A percentile compares a stretch with the other conserved stretches of the same genome.
Conservation (phyloP, 2,113 vertebrate species). For the Gallinago undulata region DNA sequence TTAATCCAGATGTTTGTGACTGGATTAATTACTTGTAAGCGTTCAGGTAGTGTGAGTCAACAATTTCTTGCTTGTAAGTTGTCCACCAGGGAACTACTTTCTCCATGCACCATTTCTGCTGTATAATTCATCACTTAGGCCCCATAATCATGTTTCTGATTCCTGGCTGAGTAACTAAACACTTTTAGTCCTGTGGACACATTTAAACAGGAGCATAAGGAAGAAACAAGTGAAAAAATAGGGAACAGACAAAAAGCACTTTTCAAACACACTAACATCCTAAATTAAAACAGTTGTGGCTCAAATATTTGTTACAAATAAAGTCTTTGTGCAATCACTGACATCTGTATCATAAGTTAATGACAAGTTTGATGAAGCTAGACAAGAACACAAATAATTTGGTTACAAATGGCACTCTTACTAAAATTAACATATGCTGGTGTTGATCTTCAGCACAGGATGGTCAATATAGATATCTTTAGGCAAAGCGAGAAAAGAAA, state of each 20-base stretch:
- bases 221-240: neutral
- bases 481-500: neutral
- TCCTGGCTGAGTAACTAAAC: conserved; percentile 8
- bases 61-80: conserved; percentile 27
- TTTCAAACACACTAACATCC: neutral
- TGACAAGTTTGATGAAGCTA: neutral
- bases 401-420: neutral
- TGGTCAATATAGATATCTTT: neutral
- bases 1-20: conserved; percentile 55
- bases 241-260: neutral
- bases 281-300: neutral
- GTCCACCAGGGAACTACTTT: conserved; percentile 38
- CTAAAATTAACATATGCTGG: neutral
- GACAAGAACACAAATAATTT: neutral
- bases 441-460: neutral
- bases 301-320: neutral
- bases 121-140: conserved; percentile 24
- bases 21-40: conserved; percentile 45
- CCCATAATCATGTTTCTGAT: conserved; percentile 32
- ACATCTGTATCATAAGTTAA: neutral
- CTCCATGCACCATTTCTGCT: conserved; percentile 34
- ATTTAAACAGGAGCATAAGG: neutral
- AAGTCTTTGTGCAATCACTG: neutral
- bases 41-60: neutral
- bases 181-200: neutral